These are phyloP conservation scores for Nomada ferruginata DNA, from an alignment of 2,888 invertebrate species.

Conservation along the genomic window DNA sequence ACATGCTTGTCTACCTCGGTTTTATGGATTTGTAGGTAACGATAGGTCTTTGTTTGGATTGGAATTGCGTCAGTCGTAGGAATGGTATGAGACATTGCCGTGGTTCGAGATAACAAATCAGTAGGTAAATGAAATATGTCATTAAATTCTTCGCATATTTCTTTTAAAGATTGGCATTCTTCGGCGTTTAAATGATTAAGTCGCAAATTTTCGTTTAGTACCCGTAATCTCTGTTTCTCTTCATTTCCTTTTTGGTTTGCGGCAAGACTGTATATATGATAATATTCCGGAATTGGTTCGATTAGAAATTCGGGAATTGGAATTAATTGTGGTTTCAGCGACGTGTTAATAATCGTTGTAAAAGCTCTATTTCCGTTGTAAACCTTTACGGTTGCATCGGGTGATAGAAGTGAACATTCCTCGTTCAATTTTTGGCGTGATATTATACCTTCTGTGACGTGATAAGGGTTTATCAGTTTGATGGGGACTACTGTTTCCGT, in stretches of 20 bases:
- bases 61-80: too few species aligned
- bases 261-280: neutral
- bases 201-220: neutral
- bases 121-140: neutral
- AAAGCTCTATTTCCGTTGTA: neutral
- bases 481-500: slow-evolving; percentile 17
- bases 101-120: neutral
- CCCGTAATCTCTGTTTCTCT: neutral
- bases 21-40: too few species aligned
- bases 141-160: neutral
- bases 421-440: slow-evolving; percentile 9
- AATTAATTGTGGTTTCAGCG: neutral
- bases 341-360: slow-evolving; percentile 2
- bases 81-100: too few species aligned
- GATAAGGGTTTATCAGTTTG: slow-evolving; percentile 15
- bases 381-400: neutral
- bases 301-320: slow-evolving; percentile 6
- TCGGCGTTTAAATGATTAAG: neutral
- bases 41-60: too few species aligned
- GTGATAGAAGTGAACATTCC: neutral
- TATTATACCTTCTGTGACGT: slow-evolving; percentile 11
- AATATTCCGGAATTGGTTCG: neutral
- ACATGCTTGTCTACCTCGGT: neutral
- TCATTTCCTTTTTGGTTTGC: neutral
- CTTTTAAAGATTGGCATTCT: neutral